A percentile compares a stretch with the other conserved stretches of the same genome.
phyloP scores from a whole-genome alignment of 2,797 vertebrate species.

The Gastrophryne carolinensis region DNA sequence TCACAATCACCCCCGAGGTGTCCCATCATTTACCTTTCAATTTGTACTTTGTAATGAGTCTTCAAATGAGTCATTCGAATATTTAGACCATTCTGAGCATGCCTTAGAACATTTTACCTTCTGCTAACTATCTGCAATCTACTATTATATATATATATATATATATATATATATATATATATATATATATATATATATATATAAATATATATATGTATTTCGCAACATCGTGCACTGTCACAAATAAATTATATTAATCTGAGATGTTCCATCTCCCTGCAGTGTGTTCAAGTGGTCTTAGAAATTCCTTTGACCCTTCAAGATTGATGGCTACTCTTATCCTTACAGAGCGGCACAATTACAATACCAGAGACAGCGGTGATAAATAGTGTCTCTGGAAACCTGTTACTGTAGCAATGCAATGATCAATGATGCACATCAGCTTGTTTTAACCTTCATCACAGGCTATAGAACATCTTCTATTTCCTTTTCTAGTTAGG shows the following conservation, averaged over 20 bases:
- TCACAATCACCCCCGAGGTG: too few species aligned
- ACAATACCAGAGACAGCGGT: background rate
- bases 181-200: too few species aligned
- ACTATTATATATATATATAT: too few species aligned
- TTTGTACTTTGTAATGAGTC: background rate
- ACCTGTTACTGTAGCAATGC: background rate
- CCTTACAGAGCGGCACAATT: background rate
- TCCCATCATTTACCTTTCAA: too few species aligned
- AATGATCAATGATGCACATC: background rate
- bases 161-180: too few species aligned
- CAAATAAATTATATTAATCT: background rate
- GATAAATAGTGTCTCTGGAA: background rate
- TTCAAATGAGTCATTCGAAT: background rate
- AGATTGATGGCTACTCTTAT: background rate
- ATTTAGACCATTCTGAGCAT: background rate
- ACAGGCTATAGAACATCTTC: too few species aligned
- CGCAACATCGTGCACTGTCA: background rate
- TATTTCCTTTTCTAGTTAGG: too few species aligned
- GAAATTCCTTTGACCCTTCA: background rate
- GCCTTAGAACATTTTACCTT: background rate
- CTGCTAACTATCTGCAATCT: background rate
- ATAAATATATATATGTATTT: background rate
- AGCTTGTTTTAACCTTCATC: too few species aligned
- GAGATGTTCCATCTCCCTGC: background rate
- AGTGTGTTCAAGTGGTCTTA: background rate